Percentiles rank a stretch among this genome's conserved stretches.
Evolutionary conservation across 2,797 vertebrate species (phyloP).

Genomic region (Ataeniobius toweri): DNA sequence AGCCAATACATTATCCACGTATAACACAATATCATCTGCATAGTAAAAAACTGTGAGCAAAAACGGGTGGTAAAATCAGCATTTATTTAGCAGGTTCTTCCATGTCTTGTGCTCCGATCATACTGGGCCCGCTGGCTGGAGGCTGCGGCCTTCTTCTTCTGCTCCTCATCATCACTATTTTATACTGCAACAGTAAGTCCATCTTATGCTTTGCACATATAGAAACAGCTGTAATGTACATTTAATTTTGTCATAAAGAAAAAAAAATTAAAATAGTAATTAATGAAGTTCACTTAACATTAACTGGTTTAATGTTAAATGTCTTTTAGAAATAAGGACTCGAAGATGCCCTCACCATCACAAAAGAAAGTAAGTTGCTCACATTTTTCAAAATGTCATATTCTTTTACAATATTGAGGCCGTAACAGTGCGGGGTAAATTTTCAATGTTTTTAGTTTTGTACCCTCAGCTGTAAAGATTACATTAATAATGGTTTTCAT

Average conservation of each 20-base stretch:
- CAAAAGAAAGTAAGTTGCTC: constrained; percentile 75
- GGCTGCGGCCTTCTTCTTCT: constrained; percentile 73
- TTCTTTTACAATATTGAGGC: neutral
- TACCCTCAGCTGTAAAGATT: neutral
- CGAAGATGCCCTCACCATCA: constrained; percentile 82
- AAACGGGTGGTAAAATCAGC: neutral
- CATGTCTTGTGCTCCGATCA: constrained; percentile 53
- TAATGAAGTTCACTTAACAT: neutral
- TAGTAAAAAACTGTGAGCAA: neutral
- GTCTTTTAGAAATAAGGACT: constrained; percentile 70
- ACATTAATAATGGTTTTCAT: neutral
- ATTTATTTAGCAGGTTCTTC: neutral
- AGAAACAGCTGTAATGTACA: neutral
- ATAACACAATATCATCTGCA: neutral
- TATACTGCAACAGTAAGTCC: constrained; percentile 79
- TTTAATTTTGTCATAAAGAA: neutral
- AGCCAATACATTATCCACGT: neutral
- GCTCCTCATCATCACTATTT: constrained; percentile 63
- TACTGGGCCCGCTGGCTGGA: constrained; percentile 67
- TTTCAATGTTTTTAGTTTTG: neutral
- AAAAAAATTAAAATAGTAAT: too few species aligned
- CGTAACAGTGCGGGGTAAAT: neutral
- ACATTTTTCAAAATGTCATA: neutral
- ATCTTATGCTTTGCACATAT: neutral
- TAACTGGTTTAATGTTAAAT: neutral